Base-by-base conservation (phyloP, 2,113 vertebrate genomes). In the Lasiurus cinereus region DNA sequence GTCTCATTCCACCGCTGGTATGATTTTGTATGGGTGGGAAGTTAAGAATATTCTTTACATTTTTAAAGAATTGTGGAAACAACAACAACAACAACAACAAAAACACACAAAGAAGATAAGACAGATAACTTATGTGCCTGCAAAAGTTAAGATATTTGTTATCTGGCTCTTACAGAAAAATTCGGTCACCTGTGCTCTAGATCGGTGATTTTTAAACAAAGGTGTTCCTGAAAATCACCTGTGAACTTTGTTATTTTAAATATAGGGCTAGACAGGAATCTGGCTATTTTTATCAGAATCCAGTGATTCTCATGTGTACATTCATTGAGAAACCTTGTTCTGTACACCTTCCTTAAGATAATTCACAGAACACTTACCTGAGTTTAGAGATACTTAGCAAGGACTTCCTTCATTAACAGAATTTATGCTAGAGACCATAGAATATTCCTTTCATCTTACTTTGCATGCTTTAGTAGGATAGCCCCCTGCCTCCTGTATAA, bases 161-260 rank as follows among this genome's bases (percentile, higher is more conserved):
- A 72, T 3, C 39, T 93, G 36, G 9, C 46, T 74, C 56, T 67
- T 70, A 77, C 7, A 56, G 54, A 59, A 77, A 62, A 29, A 0
- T 29, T 33, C 88, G 13, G 48, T 72, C 59, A 43, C 13, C 6
- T 36, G 31, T 85, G 10, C 12, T 94, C 39, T 76, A 69, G 46
- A 69, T 4, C 16, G 86, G 31, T 27, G 9, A 95, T 62, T 89
- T n/a, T 86, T 91, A 91, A 69, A 52, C 69, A 7, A 89, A 2
- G 0, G 0, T 66, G 16, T 76, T 78, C 46, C 56, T 93, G 43
- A 85, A 78, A 91, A 80, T 87, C 64, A 52, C 9, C 39, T 80
- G 72, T 88, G 52, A 46, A 76, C 31, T 84, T 56, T 90, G 3
- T 80, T 91, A 83, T 82, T 59, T 89, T 72, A 95, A 93, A 69